Evolutionary conservation across 2,113 vertebrate species (phyloP), one percentile per base, ranked within the genome.

Genomic region (Petromus typicus): DNA sequence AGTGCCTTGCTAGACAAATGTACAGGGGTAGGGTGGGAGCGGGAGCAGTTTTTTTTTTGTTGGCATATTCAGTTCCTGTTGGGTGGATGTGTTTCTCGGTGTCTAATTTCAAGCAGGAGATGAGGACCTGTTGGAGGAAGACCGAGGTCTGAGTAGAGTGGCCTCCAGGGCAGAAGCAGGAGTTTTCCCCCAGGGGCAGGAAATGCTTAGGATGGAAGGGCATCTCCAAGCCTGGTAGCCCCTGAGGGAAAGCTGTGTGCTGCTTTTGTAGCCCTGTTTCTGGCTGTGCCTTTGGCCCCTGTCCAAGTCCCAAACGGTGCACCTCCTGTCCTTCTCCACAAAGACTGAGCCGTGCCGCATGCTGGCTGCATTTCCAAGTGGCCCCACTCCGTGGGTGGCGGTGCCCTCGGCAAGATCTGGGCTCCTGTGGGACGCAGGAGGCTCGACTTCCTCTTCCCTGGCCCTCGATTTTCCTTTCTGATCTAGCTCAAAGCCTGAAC

Each of bases 1-100:
- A 99, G 99, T 99, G 99, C 99, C 99, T 99, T 99, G 98, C 98
- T 98, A 97, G 98, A 98, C 97, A 98, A 95, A 97, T 96, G 84
- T 95, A 84, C 73, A 94, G 95, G 79, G 89, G 34, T 75, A 32
- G 86, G 84, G 40, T 7, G 82, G 94, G 84, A 56, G 12, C 11
- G 11, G 93, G 76, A 20, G 6, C 86, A 54, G n/a, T n/a, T n/a
- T n/a, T n/a, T n/a, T n/a, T 57, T 89, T 79, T 91, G 90, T 89
- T 86, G 75, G 56, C 13, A 63, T 22, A 3, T 97, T 95, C 86
- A 71, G 93, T 97, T 94, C 79, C 78, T 90, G 2, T 91, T 59
- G 89, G 85, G 11, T 82, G 95, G 93, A 54, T 83, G 85, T 81
- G 40, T 90, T 87, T 96, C 92, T 86, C 93, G 22, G 48, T 90